Evolutionary conservation across 2,797 vertebrate genomes (phyloP), one percentile per base, ranked within the genome.

Genomic region (Cyclopterus lumpus): DNA sequence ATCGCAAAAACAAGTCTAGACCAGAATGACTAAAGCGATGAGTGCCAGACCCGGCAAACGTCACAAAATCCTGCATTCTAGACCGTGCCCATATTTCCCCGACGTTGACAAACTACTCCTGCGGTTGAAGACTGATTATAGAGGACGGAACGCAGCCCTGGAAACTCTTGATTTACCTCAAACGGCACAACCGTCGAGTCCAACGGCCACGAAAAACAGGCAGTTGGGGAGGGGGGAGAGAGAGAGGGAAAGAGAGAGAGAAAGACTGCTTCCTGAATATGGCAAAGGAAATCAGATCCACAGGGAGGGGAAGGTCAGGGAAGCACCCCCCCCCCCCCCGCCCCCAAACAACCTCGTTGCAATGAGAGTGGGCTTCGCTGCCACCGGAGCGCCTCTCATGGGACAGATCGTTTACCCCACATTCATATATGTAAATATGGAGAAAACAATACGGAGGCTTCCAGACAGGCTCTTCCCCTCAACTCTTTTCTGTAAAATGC

Each of bases 191-290:
- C 46, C n/a, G 60, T 63, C 0, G 40, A 83, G 75, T 61, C 53
- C 73, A 77, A 73, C 18, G n/a, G 49, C 8, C 0, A 44, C 26
- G 53, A 77, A 76, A n/a, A 68, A 24, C 26, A 40, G 38, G 74
- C 61, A 71, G 68, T 54, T 30, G 34, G 38, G 12, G 38, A 12
- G 38, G 12, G 38, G 10, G 8, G 30, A 30, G 30, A 30, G 30
- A 36, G 34, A 36, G 46, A n/a, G 46, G 10, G 46, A n/a, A 48
- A 15, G 40, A 15, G 40, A 42, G 40, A 42, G 40, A 16, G 53
- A 18, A 53, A 18, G 53, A 30, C 51, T 1, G 46, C 73, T 94
- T 90, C 87, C 83, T 86, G 82, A 85, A 93, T 84, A 68, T 46
- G 46, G 67, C 79, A 46, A 12, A 15, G 28, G 87, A 80, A 86